Evolutionary conservation across 2,797 vertebrate species (phyloP), one percentile per base, ranked within the genome.

Genomic region (Eremophila alpestris): DNA sequence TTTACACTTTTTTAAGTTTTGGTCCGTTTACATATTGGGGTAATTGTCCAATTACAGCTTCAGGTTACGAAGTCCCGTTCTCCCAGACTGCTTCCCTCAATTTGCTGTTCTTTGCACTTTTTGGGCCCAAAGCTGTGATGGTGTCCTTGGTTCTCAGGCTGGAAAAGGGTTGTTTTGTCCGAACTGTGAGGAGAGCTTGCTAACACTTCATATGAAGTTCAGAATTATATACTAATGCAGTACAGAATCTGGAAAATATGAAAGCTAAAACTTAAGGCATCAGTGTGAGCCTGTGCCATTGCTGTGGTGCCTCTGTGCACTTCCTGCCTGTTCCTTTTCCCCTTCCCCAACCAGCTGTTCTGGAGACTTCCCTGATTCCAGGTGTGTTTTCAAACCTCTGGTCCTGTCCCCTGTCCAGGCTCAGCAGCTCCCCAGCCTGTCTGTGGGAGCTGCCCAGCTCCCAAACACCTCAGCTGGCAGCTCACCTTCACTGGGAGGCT

Each of bases 321-420:
- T 21, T 63, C 64, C 49, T 63, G 24, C 4, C 1, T 49, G 16
- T 64, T 83, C 41, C 26, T 3, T 1, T 81, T 49, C 38, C 8
- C 18, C 51, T 15, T 70, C 9, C 24, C 38, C 32, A 79, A 10
- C 40, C 30, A 10, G 40, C 16, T 29, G 3, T 30, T 45, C 34
- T 6, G 2, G 30, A n/a, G 27, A 12, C 27, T 29, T 65, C 22
- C 22, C 40, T 40, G 43, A 10, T 60, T 15, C 30, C 0, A 0
- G 1, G 0, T 18, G 7, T 58, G 40, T 52, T 84, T 48, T 23
- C 64, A 41, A 21, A 46, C 13, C 4, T 13, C 40, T 38, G 23
- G 9, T 71, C 19, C 40, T 27, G 7, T 68, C 46, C 24, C 11
- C 16, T 16, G 30, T 20, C 41, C 5, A 1, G 13, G 48, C 62